A percentile compares a stretch with the other conserved stretches of the same genome.
Conservation (phyloP, 1,140 invertebrate species). For the Trichogramma pretiosum region DNA sequence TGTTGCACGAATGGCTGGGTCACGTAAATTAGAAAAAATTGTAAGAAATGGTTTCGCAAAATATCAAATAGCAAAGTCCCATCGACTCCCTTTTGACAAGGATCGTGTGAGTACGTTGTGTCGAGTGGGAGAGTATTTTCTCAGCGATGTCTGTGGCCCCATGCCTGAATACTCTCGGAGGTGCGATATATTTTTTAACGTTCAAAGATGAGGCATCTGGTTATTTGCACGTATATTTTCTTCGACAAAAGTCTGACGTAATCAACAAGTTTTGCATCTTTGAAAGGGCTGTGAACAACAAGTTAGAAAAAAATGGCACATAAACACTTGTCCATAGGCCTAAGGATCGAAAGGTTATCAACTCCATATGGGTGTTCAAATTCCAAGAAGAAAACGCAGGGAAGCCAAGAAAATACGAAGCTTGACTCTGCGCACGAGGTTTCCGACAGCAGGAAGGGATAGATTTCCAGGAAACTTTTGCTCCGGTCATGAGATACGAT, state of each 20-base stretch:
- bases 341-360: background rate
- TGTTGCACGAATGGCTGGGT: constrained; percentile 13
- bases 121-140: background rate
- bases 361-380: constrained; percentile 2
- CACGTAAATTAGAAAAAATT: background rate
- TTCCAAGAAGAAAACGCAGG: background rate
- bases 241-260: background rate
- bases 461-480: background rate
- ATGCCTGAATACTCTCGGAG: background rate
- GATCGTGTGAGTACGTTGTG: no score
- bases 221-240: background rate
- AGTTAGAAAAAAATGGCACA: background rate
- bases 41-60: constrained; percentile 7
- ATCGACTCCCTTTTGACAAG: constrained; percentile 10
- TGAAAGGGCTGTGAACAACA: background rate
- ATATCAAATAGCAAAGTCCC: constrained; percentile 5
- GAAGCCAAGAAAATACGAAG: background rate
- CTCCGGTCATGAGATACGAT: background rate
- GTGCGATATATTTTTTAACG: background rate
- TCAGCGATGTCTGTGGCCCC: background rate
- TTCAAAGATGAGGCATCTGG: background rate
- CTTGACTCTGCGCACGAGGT: background rate
- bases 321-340: background rate
- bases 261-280: background rate
- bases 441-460: background rate